A percentile compares a stretch with the other conserved stretches of the same genome.
Conservation (phyloP, 2,888 invertebrate species). For the Dynastes grantii region DNA sequence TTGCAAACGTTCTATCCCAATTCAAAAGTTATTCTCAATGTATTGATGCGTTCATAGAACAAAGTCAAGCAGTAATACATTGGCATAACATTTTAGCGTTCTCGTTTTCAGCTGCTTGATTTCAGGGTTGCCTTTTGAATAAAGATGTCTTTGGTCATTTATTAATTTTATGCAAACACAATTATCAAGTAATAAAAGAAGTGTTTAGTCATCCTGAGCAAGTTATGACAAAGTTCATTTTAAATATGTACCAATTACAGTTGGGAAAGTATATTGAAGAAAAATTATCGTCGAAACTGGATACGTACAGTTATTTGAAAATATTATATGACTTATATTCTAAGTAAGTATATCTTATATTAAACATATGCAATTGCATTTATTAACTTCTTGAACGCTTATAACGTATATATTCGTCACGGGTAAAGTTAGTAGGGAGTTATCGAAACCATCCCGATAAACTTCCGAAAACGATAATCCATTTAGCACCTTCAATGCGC, state of each 20-base stretch:
- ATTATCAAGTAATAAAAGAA: conserved; percentile 86
- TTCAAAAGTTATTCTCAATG: conserved; percentile 98
- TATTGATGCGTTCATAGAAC: conserved; percentile 96
- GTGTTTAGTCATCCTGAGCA: conserved; percentile 97
- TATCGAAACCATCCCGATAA: no score
- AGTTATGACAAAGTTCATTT: conserved; percentile 97
- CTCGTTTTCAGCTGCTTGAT: conserved; percentile 48
- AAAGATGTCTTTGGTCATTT: conserved; percentile 94
- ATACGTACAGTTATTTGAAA: conserved; percentile 90
- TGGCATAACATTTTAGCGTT: background rate
- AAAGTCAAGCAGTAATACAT: conserved; percentile 87
- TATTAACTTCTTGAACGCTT: conserved; percentile 52
- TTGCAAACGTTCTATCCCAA: conserved; percentile 92
- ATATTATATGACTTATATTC: conserved; percentile 93
- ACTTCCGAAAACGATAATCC: no score
- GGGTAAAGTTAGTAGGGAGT: no score
- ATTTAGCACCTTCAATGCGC: no score
- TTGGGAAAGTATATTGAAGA: conserved; percentile 89
- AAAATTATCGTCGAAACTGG: conserved; percentile 85
- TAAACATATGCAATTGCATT: conserved; percentile 16
- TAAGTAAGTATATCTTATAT: conserved; percentile 74
- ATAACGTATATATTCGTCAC: no score
- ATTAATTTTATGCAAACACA: conserved; percentile 90
- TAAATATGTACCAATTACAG: conserved; percentile 95
- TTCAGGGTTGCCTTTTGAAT: conserved; percentile 86